Evolutionary conservation across 2,888 invertebrate species (phyloP), one percentile per base, ranked within the genome.

Genomic region (Caenorhabditis sp.): DNA sequence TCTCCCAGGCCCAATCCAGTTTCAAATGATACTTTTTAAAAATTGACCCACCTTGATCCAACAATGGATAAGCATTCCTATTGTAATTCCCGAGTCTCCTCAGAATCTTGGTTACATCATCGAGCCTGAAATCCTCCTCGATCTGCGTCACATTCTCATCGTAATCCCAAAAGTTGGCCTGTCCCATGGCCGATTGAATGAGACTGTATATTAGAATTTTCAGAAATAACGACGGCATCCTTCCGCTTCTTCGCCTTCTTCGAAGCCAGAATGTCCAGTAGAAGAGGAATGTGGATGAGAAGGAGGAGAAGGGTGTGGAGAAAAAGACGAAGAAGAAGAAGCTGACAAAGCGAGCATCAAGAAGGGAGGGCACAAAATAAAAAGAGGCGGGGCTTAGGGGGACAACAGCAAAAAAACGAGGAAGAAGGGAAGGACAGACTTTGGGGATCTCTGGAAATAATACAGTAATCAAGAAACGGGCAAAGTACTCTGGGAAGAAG

Each of bases 31-130:
- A n/a, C n/a, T n/a, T n/a, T n/a, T n/a, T n/a, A n/a, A n/a, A n/a
- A n/a, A n/a, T n/a, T n/a, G n/a, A n/a, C n/a, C n/a, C 22, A 86
- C 88, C 88, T 79, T 75, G 19, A 51, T 87, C 69, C 66, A 87
- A 80, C 16, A 80, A 80, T 8, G 88, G 88, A 63, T 87, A 88
- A 0, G 87, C 85, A 61, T 88, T 87, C 35, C 84, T 70, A 70
- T 87, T 87, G 75, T 89, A 87, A 41, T 84, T 77, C 2, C 84
- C 84, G 19, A 72, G 69, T 38, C 68, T 70, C 54, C 73, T 82
- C 22, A 89, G 82, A 51, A 89, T 86, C 56, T 72, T 75, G 56
- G 85, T 84, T 41, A 88, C 85, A 51, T 85, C 85, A 61, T 87
- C 86, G 41, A 85, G 66, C 31, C 69, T 51, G 64, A 76, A 69